Evolutionary conservation across 2,888 invertebrate genomes (phyloP), one percentile per base, ranked within the genome.

Genomic region (Flabesymbios commensalis): DNA sequence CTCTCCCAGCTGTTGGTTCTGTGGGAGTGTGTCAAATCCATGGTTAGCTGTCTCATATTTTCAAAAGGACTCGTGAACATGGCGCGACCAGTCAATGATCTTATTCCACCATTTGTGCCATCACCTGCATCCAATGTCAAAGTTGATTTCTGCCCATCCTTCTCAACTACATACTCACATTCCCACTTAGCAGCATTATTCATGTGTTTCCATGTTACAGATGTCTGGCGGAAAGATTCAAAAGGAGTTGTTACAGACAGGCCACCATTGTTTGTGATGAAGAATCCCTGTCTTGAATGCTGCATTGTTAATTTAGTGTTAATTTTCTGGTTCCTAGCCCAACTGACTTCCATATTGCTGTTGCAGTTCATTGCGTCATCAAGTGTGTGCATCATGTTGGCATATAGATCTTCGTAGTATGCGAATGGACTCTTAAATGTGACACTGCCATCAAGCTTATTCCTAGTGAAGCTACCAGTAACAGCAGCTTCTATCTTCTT

Each of bases 341-440:
- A 67, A 2, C 43, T 52, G 3, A 57, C 57, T 19, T 62, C 63
- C 26, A 53, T 41, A 33, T 58, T 57, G 10, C 53, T 39, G 19
- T 45, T 28, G 57, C 56, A 58, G 17, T 43, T 52, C 5, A 19
- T n/a, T 22, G 53, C 59, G 29, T 59, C 42, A 5, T 56, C 59
- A 17, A 22, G n/a, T n/a, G n/a, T 47, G 57, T 65, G 53, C 14
- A 24, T 42, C 17, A 51, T 39, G 22, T 26, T 32, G 29, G 51
- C 26, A 1, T 32, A 45, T 10, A 60, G 36, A 17, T 41, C 31
- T 42, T 69, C 65, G 41, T 33, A 64, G 45, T 51, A 49, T 3
- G n/a, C 14, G 59, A 69, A 67, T n/a, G 66, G 60, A 26, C 58
- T 68, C 10, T 42, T 62, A 39, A 67, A 51, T 2, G 52, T 56